These are phyloP conservation scores for Anser brachyrhynchus DNA, from an alignment of 2,113 vertebrate genomes.

Conservation along the genomic window DNA sequence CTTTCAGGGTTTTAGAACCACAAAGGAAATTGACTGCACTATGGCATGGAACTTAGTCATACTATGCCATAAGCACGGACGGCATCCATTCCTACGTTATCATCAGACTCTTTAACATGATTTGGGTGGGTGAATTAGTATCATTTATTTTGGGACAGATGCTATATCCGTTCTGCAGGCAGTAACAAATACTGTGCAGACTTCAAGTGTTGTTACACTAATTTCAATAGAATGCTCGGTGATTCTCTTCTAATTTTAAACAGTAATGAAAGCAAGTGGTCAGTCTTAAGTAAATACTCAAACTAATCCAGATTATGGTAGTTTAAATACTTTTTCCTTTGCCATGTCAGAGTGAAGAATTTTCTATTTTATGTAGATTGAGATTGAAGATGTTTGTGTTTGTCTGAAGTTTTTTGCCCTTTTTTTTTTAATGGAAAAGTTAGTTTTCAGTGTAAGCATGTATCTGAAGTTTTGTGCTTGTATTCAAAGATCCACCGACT, in stretches of 20 bases:
- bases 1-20: background rate
- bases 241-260: background rate
- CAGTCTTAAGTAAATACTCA: background rate
- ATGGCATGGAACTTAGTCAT: rapidly evolving
- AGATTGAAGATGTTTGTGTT: background rate
- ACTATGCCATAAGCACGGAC: background rate
- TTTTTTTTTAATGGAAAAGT: background rate
- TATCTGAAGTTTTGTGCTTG: background rate
- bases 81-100: background rate
- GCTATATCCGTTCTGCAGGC: background rate
- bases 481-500: background rate
- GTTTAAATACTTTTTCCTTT: background rate
- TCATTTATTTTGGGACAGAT: background rate
- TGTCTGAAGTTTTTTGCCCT: background rate
- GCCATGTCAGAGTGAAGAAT: background rate
- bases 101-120: background rate
- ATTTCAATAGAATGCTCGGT: background rate
- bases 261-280: background rate
- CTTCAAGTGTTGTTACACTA: background rate
- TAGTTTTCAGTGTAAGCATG: background rate
- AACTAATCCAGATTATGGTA: background rate
- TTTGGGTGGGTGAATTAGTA: background rate
- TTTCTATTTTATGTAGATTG: rapidly evolving
- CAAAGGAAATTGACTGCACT: background rate
- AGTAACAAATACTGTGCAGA: background rate